phyloP scores from a whole-genome alignment of 2,113 vertebrate species.

The Peromyscus polionotus region DNA sequence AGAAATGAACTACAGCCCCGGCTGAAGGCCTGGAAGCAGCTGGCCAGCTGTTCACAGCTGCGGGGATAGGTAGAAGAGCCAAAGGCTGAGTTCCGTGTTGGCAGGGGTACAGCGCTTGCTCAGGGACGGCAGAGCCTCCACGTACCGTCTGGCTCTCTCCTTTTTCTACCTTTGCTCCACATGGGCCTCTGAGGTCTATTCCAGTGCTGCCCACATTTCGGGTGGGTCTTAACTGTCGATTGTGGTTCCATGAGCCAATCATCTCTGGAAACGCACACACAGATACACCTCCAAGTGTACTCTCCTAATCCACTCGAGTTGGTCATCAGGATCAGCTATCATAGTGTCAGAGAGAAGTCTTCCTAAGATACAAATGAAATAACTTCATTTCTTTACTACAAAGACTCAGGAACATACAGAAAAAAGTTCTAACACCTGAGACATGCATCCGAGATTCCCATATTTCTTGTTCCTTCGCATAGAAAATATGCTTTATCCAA shows the following conservation, averaged over 20 bases:
- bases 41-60: background rate
- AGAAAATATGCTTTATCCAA: slow-evolving; percentile 17
- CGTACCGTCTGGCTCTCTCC: background rate
- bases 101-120: too few relatives aligned
- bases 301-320: background rate
- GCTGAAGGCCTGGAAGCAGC: background rate
- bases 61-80: background rate
- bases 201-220: background rate
- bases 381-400: background rate
- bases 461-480: background rate
- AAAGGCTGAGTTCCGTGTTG: too few relatives aligned
- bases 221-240: background rate
- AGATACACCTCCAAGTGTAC: background rate
- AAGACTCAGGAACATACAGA: background rate
- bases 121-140: background rate
- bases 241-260: background rate
- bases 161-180: background rate
- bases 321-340: background rate
- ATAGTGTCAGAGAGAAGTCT: background rate
- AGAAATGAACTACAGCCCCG: background rate
- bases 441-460: background rate
- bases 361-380: background rate
- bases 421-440: background rate
- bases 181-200: background rate
- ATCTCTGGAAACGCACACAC: background rate